Base-by-base conservation (phyloP, 1,140 invertebrate genomes). In the Ostrea denselamellosa region DNA sequence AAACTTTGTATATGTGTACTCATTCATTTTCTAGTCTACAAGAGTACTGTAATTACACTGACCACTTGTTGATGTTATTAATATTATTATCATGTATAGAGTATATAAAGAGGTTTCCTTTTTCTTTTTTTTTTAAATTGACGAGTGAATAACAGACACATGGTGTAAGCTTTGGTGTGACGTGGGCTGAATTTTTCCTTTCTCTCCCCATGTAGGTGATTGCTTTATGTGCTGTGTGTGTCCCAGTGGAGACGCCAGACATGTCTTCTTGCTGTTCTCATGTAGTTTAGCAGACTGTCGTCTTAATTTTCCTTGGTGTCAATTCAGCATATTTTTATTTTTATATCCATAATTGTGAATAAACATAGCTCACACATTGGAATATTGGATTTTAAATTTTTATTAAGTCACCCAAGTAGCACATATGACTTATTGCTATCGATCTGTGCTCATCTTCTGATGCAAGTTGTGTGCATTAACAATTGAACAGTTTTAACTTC, bases 301-400 rank as follows among this genome's bases (percentile, higher is more conserved):
- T 77, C 68, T 77, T 77, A 77, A 25, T 77, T 77, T 77, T 77
- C 68, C 68, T 77, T 77, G 68, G 68, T 77, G 68, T 77, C 68
- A 77, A 77, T 77, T 77, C 68, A 77, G 68, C 68, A 77, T 77
- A 77, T 77, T 77, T 77, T 77, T 77, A 77, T 77, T 77, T 77
- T 77, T 77, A 77, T 77, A 77, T 77, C 68, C 68, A 77, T 77
- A 77, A 77, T 25, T 77, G 68, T 77, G 68, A 77, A 77, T 77
- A 77, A 77, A 77, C 68, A 77, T 77, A 77, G 68, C 68, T 77
- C 68, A 77, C 68, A 77, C 68, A 77, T 77, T 77, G 25, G 28
- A 77, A 77, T 77, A 34, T 25, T 77, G 25, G 8, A 44, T 44
- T 44, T 5, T 44, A 5, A 44, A 44, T 44, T 44, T 44, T 44